Evolutionary conservation across 2,888 invertebrate species (phyloP).

Genomic region (Parnassius orleans): DNA sequence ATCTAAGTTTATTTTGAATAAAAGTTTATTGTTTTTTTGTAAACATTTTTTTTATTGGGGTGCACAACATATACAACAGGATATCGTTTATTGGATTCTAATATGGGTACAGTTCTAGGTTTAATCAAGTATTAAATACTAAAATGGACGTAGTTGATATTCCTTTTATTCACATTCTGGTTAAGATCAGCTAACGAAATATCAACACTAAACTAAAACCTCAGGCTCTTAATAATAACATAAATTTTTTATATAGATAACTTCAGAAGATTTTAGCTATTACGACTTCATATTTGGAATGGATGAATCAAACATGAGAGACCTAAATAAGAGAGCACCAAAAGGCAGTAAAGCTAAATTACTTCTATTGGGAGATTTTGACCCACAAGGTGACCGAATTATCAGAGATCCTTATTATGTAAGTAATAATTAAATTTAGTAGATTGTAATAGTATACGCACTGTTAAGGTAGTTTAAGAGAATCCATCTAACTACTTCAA

Average conservation of each 20-base stretch:
- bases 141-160: no score
- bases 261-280: constrained; percentile 84
- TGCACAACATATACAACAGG: neutral
- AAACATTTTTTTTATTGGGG: neutral
- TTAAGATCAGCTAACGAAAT: no score
- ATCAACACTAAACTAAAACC: no score
- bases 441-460: no score
- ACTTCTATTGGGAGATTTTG: constrained; percentile 91
- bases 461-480: no score
- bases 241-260: neutral
- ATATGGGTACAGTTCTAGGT: no score
- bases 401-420: constrained; percentile 97
- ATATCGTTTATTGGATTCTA: no score
- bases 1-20: neutral
- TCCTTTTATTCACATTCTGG: no score
- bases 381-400: constrained; percentile 88
- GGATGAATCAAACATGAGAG: constrained; percentile 93
- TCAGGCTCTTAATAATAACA: no score
- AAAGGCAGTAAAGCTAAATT: constrained; percentile 85
- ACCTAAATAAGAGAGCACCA: constrained; percentile 84
- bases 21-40: neutral
- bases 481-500: no score
- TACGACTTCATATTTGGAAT: constrained; percentile 97
- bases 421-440: constrained; percentile 71
- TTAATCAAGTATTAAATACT: no score